Evolutionary conservation across 2,113 vertebrate genomes (phyloP), one percentile per base, ranked within the genome.

Genomic region (Nestor notabilis): DNA sequence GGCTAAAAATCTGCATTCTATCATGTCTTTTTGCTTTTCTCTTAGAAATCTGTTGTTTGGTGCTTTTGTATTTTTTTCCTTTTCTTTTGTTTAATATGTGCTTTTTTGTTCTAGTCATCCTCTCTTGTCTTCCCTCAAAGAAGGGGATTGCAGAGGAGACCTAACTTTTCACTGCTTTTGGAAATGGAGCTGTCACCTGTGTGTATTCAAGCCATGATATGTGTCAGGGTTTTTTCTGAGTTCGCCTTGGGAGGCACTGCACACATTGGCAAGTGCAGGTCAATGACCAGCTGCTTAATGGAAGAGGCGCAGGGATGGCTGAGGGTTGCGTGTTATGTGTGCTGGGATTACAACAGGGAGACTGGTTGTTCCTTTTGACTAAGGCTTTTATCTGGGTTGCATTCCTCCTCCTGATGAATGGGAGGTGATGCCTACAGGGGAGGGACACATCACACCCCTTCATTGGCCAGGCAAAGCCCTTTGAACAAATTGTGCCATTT

Each of bases 381-480:
- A 35, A 9, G 82, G 23, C 71, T 60, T 77, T 75, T 17, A 33
- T 8, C 85, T 77, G 43, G 33, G 17, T 55, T 31, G 60, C 2
- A 1, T 31, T 64, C 65, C 37, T 61, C 5, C 47, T 43, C 50
- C 0, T 0, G 3, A 20, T 21, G n/a, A 41, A 2, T 24, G 28
- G 50, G 41, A 41, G 44, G 24, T 13, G 23, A 25, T 65, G 63
- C 1, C 3, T 25, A 1, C 43, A 20, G n/a, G 56, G 23, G 55
- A 58, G 61, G 61, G 17, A 39, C 24, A 10, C 8, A 35, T 39
- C 18, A 10, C 21, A 17, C 50, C 24, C 37, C 58, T 52, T 77
- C 0, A 0, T 55, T 53, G 46, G 37, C 55, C 13, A 1, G 9
- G 9, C 24, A 5, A 19, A n/a, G 35, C 19, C 50, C 63, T 75